phyloP scores from a whole-genome alignment of 2,888 invertebrate genomes.

The Sabatieria punctata region DNA sequence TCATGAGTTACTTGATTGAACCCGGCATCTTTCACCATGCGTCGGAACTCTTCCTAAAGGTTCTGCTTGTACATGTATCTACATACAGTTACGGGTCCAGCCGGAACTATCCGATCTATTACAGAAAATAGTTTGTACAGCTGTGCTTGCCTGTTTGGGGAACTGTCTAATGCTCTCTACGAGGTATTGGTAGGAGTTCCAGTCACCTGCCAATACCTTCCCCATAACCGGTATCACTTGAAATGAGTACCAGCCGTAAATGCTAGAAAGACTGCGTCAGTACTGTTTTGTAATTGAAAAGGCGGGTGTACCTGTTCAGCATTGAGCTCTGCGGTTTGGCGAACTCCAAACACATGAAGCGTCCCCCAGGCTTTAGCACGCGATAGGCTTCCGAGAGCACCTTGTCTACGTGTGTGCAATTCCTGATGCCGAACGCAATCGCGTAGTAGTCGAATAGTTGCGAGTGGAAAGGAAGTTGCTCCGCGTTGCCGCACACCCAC shows the following conservation, averaged over 20 bases:
- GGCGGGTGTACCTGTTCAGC: constrained; percentile 65
- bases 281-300: too few species aligned
- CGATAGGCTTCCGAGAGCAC: constrained; percentile 81
- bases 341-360: constrained; percentile 89
- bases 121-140: constrained; percentile 6
- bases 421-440: constrained; percentile 89
- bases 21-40: constrained; percentile 72
- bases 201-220: constrained; percentile 74
- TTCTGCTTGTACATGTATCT: neutral
- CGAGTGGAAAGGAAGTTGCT: constrained; percentile 55
- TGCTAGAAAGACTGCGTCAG: too few species aligned
- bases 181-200: constrained; percentile 89
- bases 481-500: constrained; percentile 61
- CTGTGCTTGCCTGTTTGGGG: constrained; percentile 57
- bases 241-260: constrained; percentile 91
- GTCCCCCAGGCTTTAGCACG: constrained; percentile 75
- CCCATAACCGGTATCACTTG: constrained; percentile 93
- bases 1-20: constrained; percentile 70
- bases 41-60: constrained; percentile 56
- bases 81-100: too few species aligned
- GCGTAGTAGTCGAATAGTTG: constrained; percentile 75
- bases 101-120: too few species aligned
- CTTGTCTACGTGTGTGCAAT: constrained; percentile 76
- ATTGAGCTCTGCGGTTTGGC: constrained; percentile 62
- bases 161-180: constrained; percentile 94